Base-by-base conservation (phyloP, 1,140 invertebrate genomes). In the Zeugodacus cucurbitae region DNA sequence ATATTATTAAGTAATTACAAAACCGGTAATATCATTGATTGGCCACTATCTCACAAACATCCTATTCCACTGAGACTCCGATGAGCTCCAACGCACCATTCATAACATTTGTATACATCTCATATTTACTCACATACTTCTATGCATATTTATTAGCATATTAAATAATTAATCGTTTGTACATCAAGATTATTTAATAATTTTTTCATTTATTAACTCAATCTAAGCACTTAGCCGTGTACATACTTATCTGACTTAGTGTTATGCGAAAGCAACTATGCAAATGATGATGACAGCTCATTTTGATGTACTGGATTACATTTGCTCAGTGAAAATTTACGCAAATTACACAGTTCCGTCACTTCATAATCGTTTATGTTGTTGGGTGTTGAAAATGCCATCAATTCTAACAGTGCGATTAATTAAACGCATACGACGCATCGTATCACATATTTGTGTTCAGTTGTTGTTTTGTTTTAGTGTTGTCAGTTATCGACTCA, bases 271-370 rank as follows among this genome's bases (percentile, higher is more conserved):
- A 62, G 48, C 29, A 67, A 32, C 26, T 67, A 67, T 67, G 64
- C 29, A 67, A 67, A 67, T 37, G 32, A 74, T 74, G 20, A 74
- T 37, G 34, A 22, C 32, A 37, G 34, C 20, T 37, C 67, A 74
- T 74, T 22, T 22, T 74, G 32, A 74, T 74, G 34, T 37, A 74
- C 67, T 74, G 67, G 32, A 74, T 74, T 74, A 74, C 67, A 74
- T 74, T 74, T 62, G n/a, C 58, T 26, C 8, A n/a, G 10, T 22
- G n/a, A 26, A 1, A 62, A n/a, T 62, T 62, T 74, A 74, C 67
- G n/a, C 67, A 74, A 37, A 74, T 74, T 54, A 54, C 67, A 74
- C 14, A 41, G 67, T 74, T 74, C 67, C 67, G 67, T 74, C 67
- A 74, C 34, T 22, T 74, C 67, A 37, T 41, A 74, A n/a, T 41